Evolutionary conservation across 2,113 vertebrate species (phyloP).

Genomic region (Cacatua alba): DNA sequence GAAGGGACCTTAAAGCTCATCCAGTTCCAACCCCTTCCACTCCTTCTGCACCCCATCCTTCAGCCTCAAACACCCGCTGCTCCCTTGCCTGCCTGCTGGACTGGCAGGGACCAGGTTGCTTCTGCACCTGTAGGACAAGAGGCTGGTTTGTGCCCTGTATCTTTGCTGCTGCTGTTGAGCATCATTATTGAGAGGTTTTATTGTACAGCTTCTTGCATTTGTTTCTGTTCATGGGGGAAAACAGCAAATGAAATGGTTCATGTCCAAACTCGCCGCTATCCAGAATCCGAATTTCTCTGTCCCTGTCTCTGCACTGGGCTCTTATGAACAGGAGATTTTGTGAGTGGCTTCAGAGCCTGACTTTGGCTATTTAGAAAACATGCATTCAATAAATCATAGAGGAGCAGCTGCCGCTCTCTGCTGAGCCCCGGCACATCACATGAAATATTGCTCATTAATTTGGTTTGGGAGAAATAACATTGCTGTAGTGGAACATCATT

Average conservation of each 20-base stretch:
- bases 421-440: constrained; percentile 17
- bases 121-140: background rate
- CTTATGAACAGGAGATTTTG: background rate
- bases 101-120: background rate
- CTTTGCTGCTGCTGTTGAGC: background rate
- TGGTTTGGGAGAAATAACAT: constrained; percentile 42
- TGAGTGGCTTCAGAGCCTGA: background rate
- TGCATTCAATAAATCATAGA: constrained; percentile 32
- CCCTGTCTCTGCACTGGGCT: background rate
- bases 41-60: too few species aligned
- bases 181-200: background rate
- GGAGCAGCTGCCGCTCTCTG: constrained; percentile 54
- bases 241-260: background rate
- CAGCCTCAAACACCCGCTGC: fast-evolving
- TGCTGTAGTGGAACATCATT: constrained; percentile 58
- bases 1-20: background rate
- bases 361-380: constrained; percentile 3
- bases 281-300: background rate
- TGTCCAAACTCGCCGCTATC: background rate
- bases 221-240: background rate
- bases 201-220: background rate
- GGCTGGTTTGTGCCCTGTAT: background rate
- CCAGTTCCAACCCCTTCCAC: background rate
- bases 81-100: background rate
- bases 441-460: constrained; percentile 51